A percentile compares a stretch with the other conserved stretches of the same genome.
These are phyloP conservation scores for Eudorcas thomsonii DNA, from an alignment of 2,113 vertebrate species.

Conservation along the genomic window DNA sequence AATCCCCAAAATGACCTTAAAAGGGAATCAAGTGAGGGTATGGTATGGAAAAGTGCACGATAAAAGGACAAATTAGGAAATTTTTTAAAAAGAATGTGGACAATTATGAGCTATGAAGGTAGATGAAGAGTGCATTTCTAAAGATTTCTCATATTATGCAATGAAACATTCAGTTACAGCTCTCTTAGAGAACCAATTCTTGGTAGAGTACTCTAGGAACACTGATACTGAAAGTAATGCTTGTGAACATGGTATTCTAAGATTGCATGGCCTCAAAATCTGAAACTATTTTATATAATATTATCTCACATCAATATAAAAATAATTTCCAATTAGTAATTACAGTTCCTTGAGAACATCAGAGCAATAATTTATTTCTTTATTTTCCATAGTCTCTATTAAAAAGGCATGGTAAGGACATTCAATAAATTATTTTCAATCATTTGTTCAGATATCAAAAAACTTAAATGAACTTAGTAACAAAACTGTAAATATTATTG, in stretches of 20 bases:
- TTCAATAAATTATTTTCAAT: not conserved
- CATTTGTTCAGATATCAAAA: slow-evolving; percentile 11
- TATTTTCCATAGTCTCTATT: not conserved
- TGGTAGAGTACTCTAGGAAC: not conserved
- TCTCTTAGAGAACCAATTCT: not conserved
- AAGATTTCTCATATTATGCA: not conserved
- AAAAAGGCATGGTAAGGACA: not conserved
- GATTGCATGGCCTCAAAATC: not conserved
- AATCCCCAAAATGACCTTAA: not conserved
- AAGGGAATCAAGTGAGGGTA: not conserved
- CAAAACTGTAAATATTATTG: not conserved
- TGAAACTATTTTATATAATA: not conserved
- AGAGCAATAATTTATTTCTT: not conserved
- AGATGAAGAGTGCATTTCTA: not conserved
- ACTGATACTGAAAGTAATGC: not conserved
- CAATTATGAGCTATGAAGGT: not conserved
- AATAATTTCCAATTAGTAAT: not conserved
- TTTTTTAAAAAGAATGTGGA: not conserved
- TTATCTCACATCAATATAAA: not conserved
- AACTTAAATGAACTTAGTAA: not conserved
- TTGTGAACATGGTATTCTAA: not conserved
- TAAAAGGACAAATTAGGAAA: not conserved
- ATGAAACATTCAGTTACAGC: not conserved
- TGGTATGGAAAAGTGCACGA: not conserved
- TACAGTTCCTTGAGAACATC: not conserved